phyloP scores from a whole-genome alignment of 2,113 vertebrate species.

The Pterophyllum scalare region DNA sequence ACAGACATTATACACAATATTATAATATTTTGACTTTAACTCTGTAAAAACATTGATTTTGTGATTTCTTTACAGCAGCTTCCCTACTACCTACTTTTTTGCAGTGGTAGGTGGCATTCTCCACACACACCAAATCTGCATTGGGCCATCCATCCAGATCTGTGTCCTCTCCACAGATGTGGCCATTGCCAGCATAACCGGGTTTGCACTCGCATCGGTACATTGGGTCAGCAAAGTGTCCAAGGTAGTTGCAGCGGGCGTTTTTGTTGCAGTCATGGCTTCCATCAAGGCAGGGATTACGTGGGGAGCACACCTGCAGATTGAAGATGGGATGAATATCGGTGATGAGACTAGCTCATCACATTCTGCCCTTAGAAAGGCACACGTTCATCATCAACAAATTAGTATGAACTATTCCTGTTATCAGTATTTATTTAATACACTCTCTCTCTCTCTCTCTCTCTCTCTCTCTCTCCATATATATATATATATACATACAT shows the following conservation, averaged over 20 bases:
- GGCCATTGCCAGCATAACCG: constrained; percentile 95
- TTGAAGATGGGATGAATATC: not conserved
- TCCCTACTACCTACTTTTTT: constrained; percentile 85
- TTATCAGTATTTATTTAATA: constrained; percentile 10
- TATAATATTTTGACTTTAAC: constrained; percentile 1
- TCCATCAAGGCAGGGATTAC: constrained; percentile 95
- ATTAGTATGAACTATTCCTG: not conserved
- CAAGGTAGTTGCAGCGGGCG: constrained; percentile 96
- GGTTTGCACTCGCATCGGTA: constrained; percentile 97
- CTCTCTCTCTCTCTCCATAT: not conserved
- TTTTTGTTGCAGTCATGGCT: constrained; percentile 97
- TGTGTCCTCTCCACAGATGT: constrained; percentile 97
- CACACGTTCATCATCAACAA: constrained; percentile 3
- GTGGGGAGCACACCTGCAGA: constrained; percentile 91
- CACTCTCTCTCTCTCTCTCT: not conserved
- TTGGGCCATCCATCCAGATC: constrained; percentile 99
- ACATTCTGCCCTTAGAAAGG: constrained; percentile 11
- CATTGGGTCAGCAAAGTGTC: constrained; percentile 95
- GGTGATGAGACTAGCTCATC: not conserved
- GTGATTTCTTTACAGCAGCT: not conserved
- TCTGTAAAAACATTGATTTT: not conserved
- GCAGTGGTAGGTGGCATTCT: constrained; percentile 98
- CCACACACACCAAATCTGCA: constrained; percentile 91
- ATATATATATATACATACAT: too few relatives aligned
- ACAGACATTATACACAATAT: not conserved